phyloP scores from a whole-genome alignment of 2,113 vertebrate genomes.

The Pedetes capensis region DNA sequence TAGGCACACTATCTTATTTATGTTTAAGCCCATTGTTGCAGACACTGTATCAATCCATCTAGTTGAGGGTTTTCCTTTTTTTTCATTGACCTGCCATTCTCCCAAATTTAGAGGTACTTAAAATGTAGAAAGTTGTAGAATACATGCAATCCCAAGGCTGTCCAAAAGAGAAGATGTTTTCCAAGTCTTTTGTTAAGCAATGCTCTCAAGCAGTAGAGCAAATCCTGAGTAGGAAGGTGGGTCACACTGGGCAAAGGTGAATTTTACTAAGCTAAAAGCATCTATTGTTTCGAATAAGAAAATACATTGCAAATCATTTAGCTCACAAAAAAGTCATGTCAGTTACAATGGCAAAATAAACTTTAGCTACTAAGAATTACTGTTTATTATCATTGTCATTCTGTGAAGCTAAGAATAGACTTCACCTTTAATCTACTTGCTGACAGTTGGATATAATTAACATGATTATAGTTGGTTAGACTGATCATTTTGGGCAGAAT shows the following conservation, averaged over 20 bases:
- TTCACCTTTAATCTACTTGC: conserved; percentile 46
- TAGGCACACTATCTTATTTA: no score
- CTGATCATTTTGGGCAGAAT: background rate
- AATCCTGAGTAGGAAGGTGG: background rate
- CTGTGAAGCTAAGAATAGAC: conserved; percentile 5
- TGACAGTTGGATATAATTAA: conserved; percentile 43
- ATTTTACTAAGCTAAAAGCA: conserved; percentile 31
- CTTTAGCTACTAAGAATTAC: background rate
- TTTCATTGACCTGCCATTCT: no score
- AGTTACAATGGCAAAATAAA: conserved; percentile 18
- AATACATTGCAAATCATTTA: conserved; percentile 25
- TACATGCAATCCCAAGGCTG: background rate
- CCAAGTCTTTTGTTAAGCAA: background rate
- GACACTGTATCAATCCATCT: no score
- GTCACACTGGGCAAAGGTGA: background rate
- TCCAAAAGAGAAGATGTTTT: background rate
- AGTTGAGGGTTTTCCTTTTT: no score
- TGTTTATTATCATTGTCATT: conserved; percentile 46
- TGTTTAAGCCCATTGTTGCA: no score
- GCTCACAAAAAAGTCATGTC: conserved; percentile 41
- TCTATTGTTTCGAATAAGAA: conserved; percentile 16
- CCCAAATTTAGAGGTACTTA: background rate
- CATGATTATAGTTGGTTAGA: conserved; percentile 37
- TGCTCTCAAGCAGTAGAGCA: background rate
- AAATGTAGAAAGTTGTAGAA: background rate